Percentiles rank a stretch among this genome's conserved stretches.
Evolutionary conservation across 2,113 vertebrate species (phyloP).

Genomic region (Saguinus imperator): DNA sequence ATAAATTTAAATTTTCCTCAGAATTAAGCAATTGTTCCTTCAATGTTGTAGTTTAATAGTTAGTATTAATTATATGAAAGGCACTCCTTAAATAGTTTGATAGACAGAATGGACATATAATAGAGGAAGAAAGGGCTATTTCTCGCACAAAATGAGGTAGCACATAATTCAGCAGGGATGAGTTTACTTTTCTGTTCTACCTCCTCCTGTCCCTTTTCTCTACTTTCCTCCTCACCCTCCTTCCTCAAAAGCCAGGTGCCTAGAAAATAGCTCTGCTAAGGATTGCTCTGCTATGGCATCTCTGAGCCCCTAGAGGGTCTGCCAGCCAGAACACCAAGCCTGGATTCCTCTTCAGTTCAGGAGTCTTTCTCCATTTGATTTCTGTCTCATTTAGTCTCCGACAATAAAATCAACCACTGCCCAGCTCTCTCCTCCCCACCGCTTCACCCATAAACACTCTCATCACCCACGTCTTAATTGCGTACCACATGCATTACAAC

Average conservation of each 20-base stretch:
- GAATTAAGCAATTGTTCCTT: slow-evolving; percentile 86
- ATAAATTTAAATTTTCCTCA: slow-evolving; percentile 84
- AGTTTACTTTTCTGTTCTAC: background rate
- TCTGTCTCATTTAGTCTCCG: background rate
- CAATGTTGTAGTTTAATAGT: slow-evolving; percentile 82
- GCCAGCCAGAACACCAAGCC: background rate
- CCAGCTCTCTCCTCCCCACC: background rate
- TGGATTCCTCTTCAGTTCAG: background rate
- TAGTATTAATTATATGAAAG: slow-evolving; percentile 84
- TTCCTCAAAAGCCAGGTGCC: background rate
- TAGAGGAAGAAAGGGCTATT: slow-evolving; percentile 47
- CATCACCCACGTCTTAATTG: background rate
- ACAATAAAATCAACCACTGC: background rate
- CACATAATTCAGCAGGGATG: slow-evolving; percentile 7
- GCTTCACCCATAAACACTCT: too few species aligned
- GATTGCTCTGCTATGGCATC: background rate
- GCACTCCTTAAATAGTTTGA: slow-evolving; percentile 73
- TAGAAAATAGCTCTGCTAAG: background rate
- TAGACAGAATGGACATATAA: slow-evolving; percentile 62
- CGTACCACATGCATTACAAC: background rate
- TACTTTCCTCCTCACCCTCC: background rate
- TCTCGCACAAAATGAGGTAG: slow-evolving; percentile 50
- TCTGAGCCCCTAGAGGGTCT: background rate
- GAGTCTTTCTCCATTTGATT: background rate
- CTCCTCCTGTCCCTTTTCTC: too few species aligned